These are phyloP conservation scores for Teleiodes luculella DNA, from an alignment of 2,888 invertebrate genomes.

Conservation along the genomic window DNA sequence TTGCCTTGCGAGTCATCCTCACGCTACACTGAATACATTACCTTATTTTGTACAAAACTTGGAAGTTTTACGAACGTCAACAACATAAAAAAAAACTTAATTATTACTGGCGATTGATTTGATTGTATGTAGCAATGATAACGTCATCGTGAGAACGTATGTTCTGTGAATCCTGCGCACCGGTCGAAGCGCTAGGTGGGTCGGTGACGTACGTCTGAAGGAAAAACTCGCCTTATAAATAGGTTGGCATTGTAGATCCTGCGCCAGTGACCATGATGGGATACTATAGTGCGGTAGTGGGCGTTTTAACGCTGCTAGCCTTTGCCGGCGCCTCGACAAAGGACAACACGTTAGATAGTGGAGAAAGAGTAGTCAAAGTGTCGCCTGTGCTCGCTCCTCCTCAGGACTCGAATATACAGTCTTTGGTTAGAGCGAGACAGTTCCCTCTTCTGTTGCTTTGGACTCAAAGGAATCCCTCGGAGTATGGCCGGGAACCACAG, in stretches of 20 bases:
- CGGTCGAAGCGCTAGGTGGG: slow-evolving; percentile 27
- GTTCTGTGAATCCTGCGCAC: slow-evolving; percentile 44
- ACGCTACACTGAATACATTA: neutral
- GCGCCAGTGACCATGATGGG: slow-evolving; percentile 68
- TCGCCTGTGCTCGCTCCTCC: slow-evolving; percentile 69
- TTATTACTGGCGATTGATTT: slow-evolving; percentile 16
- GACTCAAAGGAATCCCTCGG: slow-evolving; percentile 41
- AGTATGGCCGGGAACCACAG: slow-evolving; percentile 43
- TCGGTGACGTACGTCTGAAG: slow-evolving; percentile 54
- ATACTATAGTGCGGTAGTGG: slow-evolving; percentile 52
- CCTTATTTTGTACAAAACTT: neutral
- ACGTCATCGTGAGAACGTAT: slow-evolving; percentile 54
- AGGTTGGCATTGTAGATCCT: slow-evolving; percentile 57
- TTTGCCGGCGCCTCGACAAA: slow-evolving; percentile 47
- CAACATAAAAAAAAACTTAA: neutral
- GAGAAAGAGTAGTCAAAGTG: slow-evolving; percentile 56
- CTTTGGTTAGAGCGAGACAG: slow-evolving; percentile 58
- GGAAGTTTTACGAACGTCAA: neutral
- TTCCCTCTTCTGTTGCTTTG: slow-evolving; percentile 65
- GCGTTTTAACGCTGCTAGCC: slow-evolving; percentile 49
- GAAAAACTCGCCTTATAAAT: slow-evolving; percentile 66
- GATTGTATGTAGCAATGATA: slow-evolving; percentile 25
- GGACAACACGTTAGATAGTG: slow-evolving; percentile 57
- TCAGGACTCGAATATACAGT: slow-evolving; percentile 53
- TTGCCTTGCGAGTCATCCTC: slow-evolving; percentile 36